Percentiles rank a stretch among this genome's conserved stretches.
phyloP scores from a whole-genome alignment of 2,797 vertebrate species.

The Phylloscopus collybita region DNA sequence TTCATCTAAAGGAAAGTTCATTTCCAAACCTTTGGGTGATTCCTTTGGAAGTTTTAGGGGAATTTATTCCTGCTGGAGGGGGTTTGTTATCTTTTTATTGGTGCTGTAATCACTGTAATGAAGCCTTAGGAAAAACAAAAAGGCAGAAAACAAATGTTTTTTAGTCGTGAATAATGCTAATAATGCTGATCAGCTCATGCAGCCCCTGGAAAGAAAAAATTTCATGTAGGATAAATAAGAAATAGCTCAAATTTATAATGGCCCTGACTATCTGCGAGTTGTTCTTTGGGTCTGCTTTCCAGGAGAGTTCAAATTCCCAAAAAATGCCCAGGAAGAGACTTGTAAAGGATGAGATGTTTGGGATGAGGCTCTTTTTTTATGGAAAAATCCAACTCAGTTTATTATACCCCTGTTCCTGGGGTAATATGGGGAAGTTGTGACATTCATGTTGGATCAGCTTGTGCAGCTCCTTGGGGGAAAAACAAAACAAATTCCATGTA shows the following conservation, averaged over 20 bases:
- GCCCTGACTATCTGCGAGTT: not conserved
- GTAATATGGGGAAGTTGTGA: not conserved
- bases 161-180: not conserved
- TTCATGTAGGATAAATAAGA: not conserved
- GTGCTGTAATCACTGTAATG: not conserved
- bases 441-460: not conserved
- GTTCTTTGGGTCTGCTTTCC: not conserved
- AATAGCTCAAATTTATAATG: not conserved
- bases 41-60: constrained; percentile 19
- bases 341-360: not conserved
- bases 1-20: not conserved
- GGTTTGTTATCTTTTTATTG: not conserved
- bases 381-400: not conserved
- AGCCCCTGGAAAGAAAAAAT: not conserved
- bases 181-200: not conserved
- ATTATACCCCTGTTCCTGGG: not conserved
- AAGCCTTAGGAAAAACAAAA: not conserved
- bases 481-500: not conserved
- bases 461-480: not conserved
- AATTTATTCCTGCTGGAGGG: constrained; percentile 2
- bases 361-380: not conserved
- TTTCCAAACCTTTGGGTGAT: not conserved
- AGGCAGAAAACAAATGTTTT: not conserved
- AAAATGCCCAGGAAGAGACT: not conserved
- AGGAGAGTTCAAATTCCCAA: not conserved